phyloP scores from a whole-genome alignment of 2,797 vertebrate genomes.

The Xenopus petersii region DNA sequence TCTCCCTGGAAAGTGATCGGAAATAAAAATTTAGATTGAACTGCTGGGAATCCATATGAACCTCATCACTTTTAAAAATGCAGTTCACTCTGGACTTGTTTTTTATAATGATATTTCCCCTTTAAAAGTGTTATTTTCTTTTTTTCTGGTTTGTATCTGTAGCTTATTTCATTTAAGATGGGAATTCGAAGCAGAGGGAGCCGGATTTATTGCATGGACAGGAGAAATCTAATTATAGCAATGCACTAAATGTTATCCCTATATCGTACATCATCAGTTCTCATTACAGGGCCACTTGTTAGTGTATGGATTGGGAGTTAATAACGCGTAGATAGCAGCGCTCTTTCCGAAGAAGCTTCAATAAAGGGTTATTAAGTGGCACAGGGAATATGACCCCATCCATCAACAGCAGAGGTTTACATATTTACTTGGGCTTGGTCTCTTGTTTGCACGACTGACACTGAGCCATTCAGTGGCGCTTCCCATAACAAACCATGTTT shows the following conservation, averaged over 20 bases:
- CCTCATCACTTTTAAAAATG: too few species aligned
- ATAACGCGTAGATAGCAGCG: not conserved
- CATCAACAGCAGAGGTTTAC: not conserved
- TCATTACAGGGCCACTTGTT: not conserved
- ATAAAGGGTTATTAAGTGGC: not conserved
- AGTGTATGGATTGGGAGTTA: not conserved
- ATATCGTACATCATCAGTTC: not conserved
- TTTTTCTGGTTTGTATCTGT: too few species aligned
- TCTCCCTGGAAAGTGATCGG: too few species aligned
- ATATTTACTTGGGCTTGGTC: not conserved
- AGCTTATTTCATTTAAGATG: constrained; percentile 28
- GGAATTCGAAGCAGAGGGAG: constrained; percentile 17
- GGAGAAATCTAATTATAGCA: constrained; percentile 30
- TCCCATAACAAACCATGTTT: too few species aligned
- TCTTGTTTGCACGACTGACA: not conserved
- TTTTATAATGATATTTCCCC: too few species aligned
- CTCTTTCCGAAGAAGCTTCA: not conserved
- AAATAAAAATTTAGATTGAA: too few species aligned
- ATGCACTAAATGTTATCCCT: not conserved
- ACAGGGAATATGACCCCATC: constrained; percentile 1
- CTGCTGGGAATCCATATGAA: too few species aligned
- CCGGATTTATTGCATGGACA: constrained; percentile 18
- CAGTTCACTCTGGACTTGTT: too few species aligned
- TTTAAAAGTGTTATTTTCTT: too few species aligned
- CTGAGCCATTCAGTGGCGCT: not conserved